Base-by-base conservation (phyloP, 1,140 invertebrate genomes). In the Rhopalosiphum padi region DNA sequence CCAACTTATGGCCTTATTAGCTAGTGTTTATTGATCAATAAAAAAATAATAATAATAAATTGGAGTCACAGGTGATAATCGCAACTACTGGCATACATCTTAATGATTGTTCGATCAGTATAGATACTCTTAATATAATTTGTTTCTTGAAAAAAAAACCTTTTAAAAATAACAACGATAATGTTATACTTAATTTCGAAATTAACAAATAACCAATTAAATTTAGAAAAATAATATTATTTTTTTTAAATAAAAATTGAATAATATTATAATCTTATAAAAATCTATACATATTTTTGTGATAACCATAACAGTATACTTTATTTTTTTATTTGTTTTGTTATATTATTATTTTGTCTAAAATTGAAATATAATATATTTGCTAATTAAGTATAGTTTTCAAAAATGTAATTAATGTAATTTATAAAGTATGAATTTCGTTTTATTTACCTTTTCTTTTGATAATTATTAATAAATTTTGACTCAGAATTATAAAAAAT, bases 51-150 rank as follows among this genome's bases (percentile, higher is more conserved):
- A 60, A 60, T 5, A 77, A 77, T 77, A 77, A n/a, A 77, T 77
- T 77, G 60, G 30, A 77, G 60, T 77, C 60, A 77, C 60, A 77
- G 60, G 60, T 77, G 60, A 77, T 77, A 77, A n/a, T 77, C 30
- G 48, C 18, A n/a, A n/a, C 60, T 68, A 18, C 60, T n/a, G 30
- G 15, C n/a, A 35, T 77, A 77, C 15, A 18, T 77, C n/a, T 77
- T 77, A 77, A 77, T 77, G 15, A 77, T n/a, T n/a, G 60, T 77
- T 77, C 0, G 21, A 0, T 15, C 6, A 77, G 30, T 6, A 41
- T 2, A 51, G 18, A 15, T 51, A 77, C 60, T 77, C 5, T 77
- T n/a, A n/a, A 77, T 18, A 77, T n/a, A n/a, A 77, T n/a, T n/a
- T 77, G 60, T 77, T 35, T 77, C 60, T 77, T 77, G 30, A n/a